Evolutionary conservation across 2,888 invertebrate species (phyloP).

Genomic region (Odontocolon sp.): DNA sequence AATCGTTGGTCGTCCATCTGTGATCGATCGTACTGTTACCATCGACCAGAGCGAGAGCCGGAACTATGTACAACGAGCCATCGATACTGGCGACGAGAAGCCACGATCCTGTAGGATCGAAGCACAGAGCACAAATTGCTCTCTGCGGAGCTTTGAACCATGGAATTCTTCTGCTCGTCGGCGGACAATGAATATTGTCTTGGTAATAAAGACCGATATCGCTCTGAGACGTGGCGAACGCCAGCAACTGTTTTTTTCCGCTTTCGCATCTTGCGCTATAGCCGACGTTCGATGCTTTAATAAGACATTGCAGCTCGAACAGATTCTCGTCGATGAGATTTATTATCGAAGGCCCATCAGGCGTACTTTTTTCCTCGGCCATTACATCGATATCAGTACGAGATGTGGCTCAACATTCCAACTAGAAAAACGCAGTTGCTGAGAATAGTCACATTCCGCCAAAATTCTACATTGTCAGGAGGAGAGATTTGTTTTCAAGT

Average conservation of each 20-base stretch:
- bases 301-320: constrained; percentile 76
- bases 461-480: not conserved
- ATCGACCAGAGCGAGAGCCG: constrained; percentile 84
- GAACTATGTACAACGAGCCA: constrained; percentile 85
- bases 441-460: no score
- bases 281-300: constrained; percentile 74
- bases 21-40: constrained; percentile 82
- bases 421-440: not conserved
- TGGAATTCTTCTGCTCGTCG: constrained; percentile 75
- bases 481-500: not conserved
- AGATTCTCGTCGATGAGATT: constrained; percentile 70
- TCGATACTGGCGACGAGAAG: constrained; percentile 83
- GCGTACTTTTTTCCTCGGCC: constrained; percentile 58
- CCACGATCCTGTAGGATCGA: constrained; percentile 92
- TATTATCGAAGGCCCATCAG: constrained; percentile 55
- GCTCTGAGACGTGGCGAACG: constrained; percentile 72
- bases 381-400: constrained; percentile 57
- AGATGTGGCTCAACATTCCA: constrained; percentile 40
- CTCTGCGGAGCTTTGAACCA: constrained; percentile 77
- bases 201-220: constrained; percentile 77
- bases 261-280: constrained; percentile 74
- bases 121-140: constrained; percentile 84
- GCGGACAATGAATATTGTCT: constrained; percentile 66
- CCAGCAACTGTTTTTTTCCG: constrained; percentile 73
- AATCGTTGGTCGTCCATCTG: constrained; percentile 84